Evolutionary conservation across 2,797 vertebrate genomes (phyloP).

Genomic region (Poecilia velifera): DNA sequence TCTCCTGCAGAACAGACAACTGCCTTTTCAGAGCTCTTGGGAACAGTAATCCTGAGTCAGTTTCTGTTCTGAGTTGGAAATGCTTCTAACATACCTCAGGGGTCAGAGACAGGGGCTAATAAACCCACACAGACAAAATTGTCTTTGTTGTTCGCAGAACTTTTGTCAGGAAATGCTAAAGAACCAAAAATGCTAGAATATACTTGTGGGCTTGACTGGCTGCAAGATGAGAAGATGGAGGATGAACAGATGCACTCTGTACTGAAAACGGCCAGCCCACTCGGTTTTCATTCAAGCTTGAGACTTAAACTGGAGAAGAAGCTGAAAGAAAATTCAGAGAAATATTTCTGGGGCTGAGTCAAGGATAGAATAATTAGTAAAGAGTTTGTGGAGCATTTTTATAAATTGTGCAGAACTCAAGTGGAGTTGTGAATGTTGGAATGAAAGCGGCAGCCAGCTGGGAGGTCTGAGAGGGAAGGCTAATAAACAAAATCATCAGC

Average conservation of each 20-base stretch:
- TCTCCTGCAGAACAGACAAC: conserved; percentile 55
- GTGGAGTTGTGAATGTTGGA: conserved; percentile 58
- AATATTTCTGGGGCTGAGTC: conserved; percentile 23
- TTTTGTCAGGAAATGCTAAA: conserved; percentile 48
- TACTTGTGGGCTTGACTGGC: conserved; percentile 61
- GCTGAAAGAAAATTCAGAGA: conserved; percentile 5
- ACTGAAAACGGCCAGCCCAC: conserved; percentile 53
- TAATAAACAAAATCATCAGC: conserved; percentile 71
- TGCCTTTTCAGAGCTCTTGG: conserved; percentile 57
- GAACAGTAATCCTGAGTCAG: conserved; percentile 48
- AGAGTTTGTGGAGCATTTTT: conserved; percentile 54
- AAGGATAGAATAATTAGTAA: conserved; percentile 35
- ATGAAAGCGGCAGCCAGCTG: conserved; percentile 55
- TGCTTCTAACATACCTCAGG: conserved; percentile 56
- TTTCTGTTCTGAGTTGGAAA: conserved; percentile 63
- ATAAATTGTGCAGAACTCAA: conserved; percentile 66
- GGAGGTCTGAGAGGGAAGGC: conserved; percentile 64
- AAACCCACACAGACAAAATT: conserved; percentile 66
- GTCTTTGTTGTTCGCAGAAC: conserved; percentile 61
- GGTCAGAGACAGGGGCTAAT: conserved; percentile 67
- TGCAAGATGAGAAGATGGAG: conserved; percentile 39
- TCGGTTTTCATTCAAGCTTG: conserved; percentile 56
- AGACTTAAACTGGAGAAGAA: conserved; percentile 13
- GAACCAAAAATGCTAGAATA: conserved; percentile 51
- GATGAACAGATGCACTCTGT: conserved; percentile 50